Evolutionary conservation across 2,113 vertebrate species (phyloP), one percentile per base, ranked within the genome.

Genomic region (Equus quagga): DNA sequence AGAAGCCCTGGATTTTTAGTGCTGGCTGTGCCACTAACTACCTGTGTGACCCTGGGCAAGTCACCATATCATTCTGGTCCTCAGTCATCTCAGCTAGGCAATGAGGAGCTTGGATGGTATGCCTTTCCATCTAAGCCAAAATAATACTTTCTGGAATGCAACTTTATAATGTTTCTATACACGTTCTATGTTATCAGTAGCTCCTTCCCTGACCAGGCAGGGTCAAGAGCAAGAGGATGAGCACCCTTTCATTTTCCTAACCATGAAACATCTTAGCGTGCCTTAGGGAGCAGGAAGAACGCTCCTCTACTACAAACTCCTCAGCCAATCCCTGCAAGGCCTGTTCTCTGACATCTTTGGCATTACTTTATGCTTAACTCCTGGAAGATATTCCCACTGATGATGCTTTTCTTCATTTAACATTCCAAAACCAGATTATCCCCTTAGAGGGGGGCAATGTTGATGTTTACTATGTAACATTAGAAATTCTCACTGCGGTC

Each of bases 391-490:
- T 89, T 85, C 31, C 19, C n/a, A 96, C 9, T 60, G 65, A 92
- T 79, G 23, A 84, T 41, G 60, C 64, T 76, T 78, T 89, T 64
- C 76, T 70, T 92, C 44, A 56, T 69, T 95, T 70, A 87, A 78
- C 26, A 51, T 89, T 95, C 41, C 28, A 67, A 90, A 96, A 87
- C 12, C n/a, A 81, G 54, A 58, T 94, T 91, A 93, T 64, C 3
- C 73, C 31, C 56, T 94, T 69, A 21, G n/a, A 56, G n/a, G 67
- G 33, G 31, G 18, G 33, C 56, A 92, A 93, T 54, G 18, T 73
- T 92, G 56, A 95, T 89, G n/a, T 73, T 96, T 97, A 64, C 46
- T 58, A 24, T 67, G 28, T 31, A 78, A 87, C 41, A 89, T 79
- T 75, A 93, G 41, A 97, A 64, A 75, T 96, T 76, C 51, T 91